phyloP scores from a whole-genome alignment of 2,888 invertebrate species.

The Dexiosoma caninum region DNA sequence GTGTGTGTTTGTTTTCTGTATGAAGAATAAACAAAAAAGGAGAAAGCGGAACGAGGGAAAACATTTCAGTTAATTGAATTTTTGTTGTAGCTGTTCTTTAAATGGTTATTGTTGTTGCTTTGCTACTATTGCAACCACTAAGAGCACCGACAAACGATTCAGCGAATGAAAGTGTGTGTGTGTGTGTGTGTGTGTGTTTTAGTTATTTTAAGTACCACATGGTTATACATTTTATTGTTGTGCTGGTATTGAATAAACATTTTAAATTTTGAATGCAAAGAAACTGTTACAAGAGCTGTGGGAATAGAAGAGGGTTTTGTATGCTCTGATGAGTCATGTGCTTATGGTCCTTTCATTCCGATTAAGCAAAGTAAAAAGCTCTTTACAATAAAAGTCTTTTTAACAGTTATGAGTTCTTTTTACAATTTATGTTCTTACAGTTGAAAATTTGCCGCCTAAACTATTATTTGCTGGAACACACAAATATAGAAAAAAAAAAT shows the following conservation, averaged over 20 bases:
- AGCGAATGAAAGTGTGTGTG: background rate
- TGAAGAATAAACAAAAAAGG: slow-evolving; percentile 5
- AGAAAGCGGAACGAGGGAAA: slow-evolving; percentile 4
- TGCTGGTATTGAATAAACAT: background rate
- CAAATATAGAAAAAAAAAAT: too few species aligned
- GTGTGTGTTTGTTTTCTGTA: too few species aligned
- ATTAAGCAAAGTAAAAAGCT: background rate
- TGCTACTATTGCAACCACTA: background rate
- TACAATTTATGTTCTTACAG: background rate
- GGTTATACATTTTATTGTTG: slow-evolving; percentile 36
- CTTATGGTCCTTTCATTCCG: background rate
- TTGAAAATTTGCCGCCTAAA: background rate
- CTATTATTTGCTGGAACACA: too few species aligned
- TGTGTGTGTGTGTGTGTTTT: background rate
- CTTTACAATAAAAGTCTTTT: background rate
- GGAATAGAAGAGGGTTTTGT: background rate
- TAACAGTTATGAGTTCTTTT: background rate
- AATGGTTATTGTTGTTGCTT: slow-evolving; percentile 26
- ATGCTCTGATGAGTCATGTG: background rate
- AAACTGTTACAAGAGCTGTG: slow-evolving; percentile 3
- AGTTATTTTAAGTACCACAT: background rate
- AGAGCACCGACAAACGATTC: slow-evolving; percentile 32
- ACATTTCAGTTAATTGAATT: slow-evolving; percentile 57
- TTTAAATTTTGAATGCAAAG: slow-evolving; percentile 12
- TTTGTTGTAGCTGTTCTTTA: slow-evolving; percentile 32